These are phyloP conservation scores for Pristionchus mayeri DNA, from an alignment of 2,888 invertebrate species.

Conservation along the genomic window DNA sequence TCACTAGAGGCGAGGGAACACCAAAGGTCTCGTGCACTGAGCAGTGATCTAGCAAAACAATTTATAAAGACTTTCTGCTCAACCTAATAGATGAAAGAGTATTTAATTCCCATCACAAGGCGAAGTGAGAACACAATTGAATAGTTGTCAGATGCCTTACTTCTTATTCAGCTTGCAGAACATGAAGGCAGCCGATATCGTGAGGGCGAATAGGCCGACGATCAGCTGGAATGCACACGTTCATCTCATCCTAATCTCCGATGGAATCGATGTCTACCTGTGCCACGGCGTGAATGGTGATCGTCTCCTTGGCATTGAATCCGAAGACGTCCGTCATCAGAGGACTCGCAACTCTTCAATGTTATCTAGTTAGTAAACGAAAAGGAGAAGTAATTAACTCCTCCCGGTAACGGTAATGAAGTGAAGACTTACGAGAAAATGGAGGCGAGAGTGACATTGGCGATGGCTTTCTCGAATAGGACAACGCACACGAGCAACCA, in stretches of 20 bases:
- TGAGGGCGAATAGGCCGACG: slow-evolving; percentile 41
- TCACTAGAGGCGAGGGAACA: no score
- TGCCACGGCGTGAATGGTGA: slow-evolving; percentile 4
- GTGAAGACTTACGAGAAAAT: slow-evolving; percentile 13
- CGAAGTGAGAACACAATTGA: not conserved
- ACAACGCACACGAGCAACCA: slow-evolving; percentile 21
- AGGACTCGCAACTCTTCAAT: slow-evolving; percentile 33
- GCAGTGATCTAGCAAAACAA: no score
- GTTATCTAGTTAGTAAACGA: not conserved
- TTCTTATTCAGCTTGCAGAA: slow-evolving; percentile 40
- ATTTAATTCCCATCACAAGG: no score
- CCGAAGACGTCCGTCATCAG: slow-evolving; percentile 36
- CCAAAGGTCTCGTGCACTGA: no score
- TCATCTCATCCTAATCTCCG: not conserved
- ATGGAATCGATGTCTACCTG: not conserved
- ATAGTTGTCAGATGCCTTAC: not conserved
- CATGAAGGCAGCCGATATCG: slow-evolving; percentile 15
- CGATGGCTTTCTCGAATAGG: slow-evolving; percentile 34
- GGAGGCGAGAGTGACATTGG: not conserved
- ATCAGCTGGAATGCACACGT: not conserved
- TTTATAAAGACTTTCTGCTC: no score
- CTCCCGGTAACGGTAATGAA: not conserved
- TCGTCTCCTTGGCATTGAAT: slow-evolving; percentile 9
- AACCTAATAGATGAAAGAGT: no score
- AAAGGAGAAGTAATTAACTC: not conserved